Base-by-base conservation (phyloP, 1,140 invertebrate genomes). In the Scaptomyza hsui region DNA sequence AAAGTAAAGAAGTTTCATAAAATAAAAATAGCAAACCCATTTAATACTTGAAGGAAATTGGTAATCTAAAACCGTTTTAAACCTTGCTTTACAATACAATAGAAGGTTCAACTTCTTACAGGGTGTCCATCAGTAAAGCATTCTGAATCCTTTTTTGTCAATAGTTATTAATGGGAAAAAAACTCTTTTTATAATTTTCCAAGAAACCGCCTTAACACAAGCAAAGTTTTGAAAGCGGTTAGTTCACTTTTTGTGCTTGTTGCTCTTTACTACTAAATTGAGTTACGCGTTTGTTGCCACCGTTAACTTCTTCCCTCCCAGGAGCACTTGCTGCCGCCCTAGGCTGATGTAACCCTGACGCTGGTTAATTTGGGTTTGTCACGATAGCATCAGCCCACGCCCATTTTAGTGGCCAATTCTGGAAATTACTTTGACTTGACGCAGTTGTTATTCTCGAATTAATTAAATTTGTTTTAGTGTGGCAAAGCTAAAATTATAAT, bases 331-430 rank as follows among this genome's bases (percentile, higher is more conserved):
- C 5, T 24, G 37, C 52, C 13, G 48, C 49, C 19, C 32, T 24
- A 19, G 55, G 56, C 63, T 85, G 81, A 85, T 85, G 81, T 85
- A 85, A 85, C 64, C 81, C 70, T 61, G 59, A 44, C n/a, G 71
- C 52, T 53, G 59, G 75, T 89, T 88, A 78, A 89, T 88, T 88
- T 88, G 78, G 75, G 79, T 68, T 88, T 88, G 82, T 88, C 82
- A 88, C 82, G 82, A 82, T 82, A 89, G 59, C 64, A 88, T 89
- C 75, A 48, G 44, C 32, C 55, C 32, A 72, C 53, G 60, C 72
- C 78, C 77, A 65, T 72, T 68, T 74, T 18, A 3, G 1, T 15
- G 45, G n/a, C 13, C 0, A 13, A 19, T 44, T 16, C 39, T 75
- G 49, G 60, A 62, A 49, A 51, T 57, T 62, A 26, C 51, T 61